Conservation (phyloP, 1,140 invertebrate species). For the Geopemphigus sp. region DNA sequence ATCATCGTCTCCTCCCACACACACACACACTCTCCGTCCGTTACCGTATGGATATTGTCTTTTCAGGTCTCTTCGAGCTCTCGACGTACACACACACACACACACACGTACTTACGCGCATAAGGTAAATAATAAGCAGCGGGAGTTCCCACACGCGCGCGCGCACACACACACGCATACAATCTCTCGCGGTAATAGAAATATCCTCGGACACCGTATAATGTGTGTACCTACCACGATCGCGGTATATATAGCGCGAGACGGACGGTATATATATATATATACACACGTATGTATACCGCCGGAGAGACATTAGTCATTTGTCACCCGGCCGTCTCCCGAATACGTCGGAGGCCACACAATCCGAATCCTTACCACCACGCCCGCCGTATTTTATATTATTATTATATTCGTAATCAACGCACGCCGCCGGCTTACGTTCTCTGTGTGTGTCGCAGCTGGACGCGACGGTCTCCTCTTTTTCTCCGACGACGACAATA, state of each 20-base stretch:
- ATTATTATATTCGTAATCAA: conserved; percentile 7
- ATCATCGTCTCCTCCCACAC: neutral
- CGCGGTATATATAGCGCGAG: neutral
- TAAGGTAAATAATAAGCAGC: conserved; percentile 45
- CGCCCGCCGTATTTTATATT: neutral
- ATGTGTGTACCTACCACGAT: neutral
- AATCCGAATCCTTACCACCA: conserved; percentile 33
- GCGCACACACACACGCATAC: no score
- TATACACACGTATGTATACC: neutral
- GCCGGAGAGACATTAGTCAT: conserved; percentile 46
- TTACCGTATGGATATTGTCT: neutral
- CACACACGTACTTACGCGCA: no score
- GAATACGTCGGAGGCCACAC: conserved; percentile 29
- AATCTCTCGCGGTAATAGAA: conserved; percentile 40
- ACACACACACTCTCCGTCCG: neutral
- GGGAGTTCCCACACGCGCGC: conserved; percentile 36
- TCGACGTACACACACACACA: no score
- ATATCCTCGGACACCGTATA: conserved; percentile 28
- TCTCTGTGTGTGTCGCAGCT: conserved; percentile 22
- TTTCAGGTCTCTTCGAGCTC: no score
- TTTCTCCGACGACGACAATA: conserved; percentile 20
- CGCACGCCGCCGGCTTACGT: conserved; percentile 11
- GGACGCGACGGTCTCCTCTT: conserved; percentile 17
- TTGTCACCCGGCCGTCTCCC: conserved; percentile 24
- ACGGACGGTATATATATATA: no score